Evolutionary conservation across 1,140 invertebrate genomes (phyloP), one percentile per base, ranked within the genome.

Genomic region (Bombus impatiens): DNA sequence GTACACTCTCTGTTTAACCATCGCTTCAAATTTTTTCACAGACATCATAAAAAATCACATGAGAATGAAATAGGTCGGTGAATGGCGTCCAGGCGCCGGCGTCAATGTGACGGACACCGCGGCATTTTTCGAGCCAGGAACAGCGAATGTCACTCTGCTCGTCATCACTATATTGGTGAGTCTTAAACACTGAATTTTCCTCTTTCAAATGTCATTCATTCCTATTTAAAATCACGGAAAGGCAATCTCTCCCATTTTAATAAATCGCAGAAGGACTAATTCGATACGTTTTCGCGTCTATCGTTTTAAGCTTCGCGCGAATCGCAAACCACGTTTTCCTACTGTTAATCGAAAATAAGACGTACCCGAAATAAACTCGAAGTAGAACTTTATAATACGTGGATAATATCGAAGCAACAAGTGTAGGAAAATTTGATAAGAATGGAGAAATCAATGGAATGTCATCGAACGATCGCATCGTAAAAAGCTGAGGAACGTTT

Each of bases 161-260:
- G 97, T 97, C 67, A 96, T 96, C 18, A 97, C 97, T 25, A 97
- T 97, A 89, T 90, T 96, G 95, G 97, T 97, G 92, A 96, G 95
- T 94, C 32, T 13, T 15, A 62, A 44, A 72, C 70, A 22, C 1
- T 35, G 9, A 6, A 15, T 12, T 15, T 79, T 28, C 15, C 35
- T 32, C 10, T n/a, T 59, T n/a, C 28, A 62, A 62, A n/a, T 32
- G 47, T 62, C 53, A 62, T 62, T 78, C 57, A 40, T 62, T 28
- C 15, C 28, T 57, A 12, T 25, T 5, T 22, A 5, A 18, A 47
- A 44, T 13, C n/a, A 22, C n/a, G 28, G 1, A 4, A 44, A 47
- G 72, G 8, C 3, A 47, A 53, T 47, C 9, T 53, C 42, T 35
- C 9, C 32, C 32, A 67, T 67, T 67, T 35, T 9, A 67, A 67